Base-by-base conservation (phyloP, 1,140 invertebrate genomes). In the Drosophila serrata region DNA sequence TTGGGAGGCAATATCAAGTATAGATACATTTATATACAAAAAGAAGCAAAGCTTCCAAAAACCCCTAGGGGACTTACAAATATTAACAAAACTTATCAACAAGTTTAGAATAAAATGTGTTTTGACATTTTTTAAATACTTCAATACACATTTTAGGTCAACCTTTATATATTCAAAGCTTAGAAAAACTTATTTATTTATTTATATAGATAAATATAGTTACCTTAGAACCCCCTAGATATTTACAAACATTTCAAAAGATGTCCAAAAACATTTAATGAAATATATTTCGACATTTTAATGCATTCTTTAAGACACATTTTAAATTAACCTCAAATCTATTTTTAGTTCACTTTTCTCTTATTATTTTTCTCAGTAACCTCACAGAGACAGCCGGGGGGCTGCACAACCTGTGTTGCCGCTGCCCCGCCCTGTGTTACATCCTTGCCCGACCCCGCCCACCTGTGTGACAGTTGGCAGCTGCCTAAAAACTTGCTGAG, bases 401-500 rank as follows among this genome's bases (percentile, higher is more conserved):
- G 69, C 49, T 12, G 15, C 75, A 79, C 64, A 68, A 57, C 75
- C 68, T 69, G 62, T 42, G 24, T 19, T 49, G 53, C 19, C 24
- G 24, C 17, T 24, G 15, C 24, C 37, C 29, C n/a, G 11, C 29
- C 29, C 7, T 53, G 51, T 53, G 31, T 35, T 37, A 22, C 51
- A 35, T 35, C 31, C 31, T n/a, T 35, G 31, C 17, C 53, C n/a
- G n/a, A n/a, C 4, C 33, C 49, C 75, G 58, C 67, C 80, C 76
- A 74, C 76, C 57, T 78, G 56, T 80, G 65, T 88, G 84, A 87
- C 84, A 87, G 80, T 70, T 87, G 84, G 84, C 84, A 87, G 84
- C 84, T 87, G 80, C 85, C 84, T 80, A 80, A 77, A 88, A 87
- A 88, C 79, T 69, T 77, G 63, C 72, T 68, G 61, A 81, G 75